These are phyloP conservation scores for Cheilosia scutellata DNA, from an alignment of 2,888 invertebrate genomes.

Conservation along the genomic window DNA sequence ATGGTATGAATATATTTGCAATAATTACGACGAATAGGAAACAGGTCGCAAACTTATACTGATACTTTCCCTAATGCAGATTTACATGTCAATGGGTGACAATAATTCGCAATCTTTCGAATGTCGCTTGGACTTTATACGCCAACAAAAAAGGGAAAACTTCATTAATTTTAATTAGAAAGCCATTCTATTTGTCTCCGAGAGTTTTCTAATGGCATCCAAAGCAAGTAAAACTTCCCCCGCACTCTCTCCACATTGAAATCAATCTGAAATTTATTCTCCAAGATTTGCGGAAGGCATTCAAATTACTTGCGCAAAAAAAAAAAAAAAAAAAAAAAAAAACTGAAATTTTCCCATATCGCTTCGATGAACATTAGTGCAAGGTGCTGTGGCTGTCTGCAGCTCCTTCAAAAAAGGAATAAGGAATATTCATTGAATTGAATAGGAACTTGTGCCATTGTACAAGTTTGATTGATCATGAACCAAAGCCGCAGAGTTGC, in stretches of 20 bases:
- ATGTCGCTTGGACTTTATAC: slow-evolving; percentile 27
- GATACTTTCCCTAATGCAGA: slow-evolving; percentile 37
- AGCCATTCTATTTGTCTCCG: slow-evolving; percentile 60
- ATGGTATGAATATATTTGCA: slow-evolving; percentile 37
- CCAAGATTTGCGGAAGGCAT: slow-evolving; percentile 38
- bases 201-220: slow-evolving; percentile 55
- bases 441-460: slow-evolving; percentile 55
- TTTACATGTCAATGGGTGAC: slow-evolving; percentile 26
- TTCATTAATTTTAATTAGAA: slow-evolving; percentile 70
- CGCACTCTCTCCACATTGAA: slow-evolving; percentile 5
- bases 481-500: slow-evolving; percentile 36
- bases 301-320: slow-evolving; percentile 44
- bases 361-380: slow-evolving; percentile 66
- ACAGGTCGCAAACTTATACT: background rate
- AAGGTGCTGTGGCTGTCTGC: slow-evolving; percentile 47
- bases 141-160: slow-evolving; percentile 40
- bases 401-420: slow-evolving; percentile 30
- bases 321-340: background rate
- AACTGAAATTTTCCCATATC: slow-evolving; percentile 27
- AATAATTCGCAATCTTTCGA: slow-evolving; percentile 8
- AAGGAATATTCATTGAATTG: slow-evolving; percentile 49
- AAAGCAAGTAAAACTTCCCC: slow-evolving; percentile 21
- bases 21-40: slow-evolving; percentile 9
- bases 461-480: slow-evolving; percentile 69
- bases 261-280: slow-evolving; percentile 72